These are phyloP conservation scores for Gerris buenoi DNA, from an alignment of 1,140 invertebrate genomes.

Conservation along the genomic window DNA sequence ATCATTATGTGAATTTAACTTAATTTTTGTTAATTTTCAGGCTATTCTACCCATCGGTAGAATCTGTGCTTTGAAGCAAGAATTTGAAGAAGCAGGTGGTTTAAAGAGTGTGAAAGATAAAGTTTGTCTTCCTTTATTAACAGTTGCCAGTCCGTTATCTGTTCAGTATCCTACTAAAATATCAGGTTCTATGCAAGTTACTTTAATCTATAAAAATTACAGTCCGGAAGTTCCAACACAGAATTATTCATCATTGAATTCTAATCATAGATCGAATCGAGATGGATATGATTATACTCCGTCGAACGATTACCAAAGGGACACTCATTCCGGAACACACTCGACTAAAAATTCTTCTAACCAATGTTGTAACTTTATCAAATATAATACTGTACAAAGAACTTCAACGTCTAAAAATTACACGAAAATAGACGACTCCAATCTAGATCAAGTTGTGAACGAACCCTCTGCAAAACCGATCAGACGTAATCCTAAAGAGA, in stretches of 20 bases:
- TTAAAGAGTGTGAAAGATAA: slow-evolving; percentile 2
- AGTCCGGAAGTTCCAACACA: neutral
- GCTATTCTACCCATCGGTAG: slow-evolving; percentile 5
- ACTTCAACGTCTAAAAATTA: neutral
- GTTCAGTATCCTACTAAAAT: neutral
- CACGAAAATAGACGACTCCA: neutral
- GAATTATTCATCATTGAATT: slow-evolving; percentile 1
- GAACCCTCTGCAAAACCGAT: neutral
- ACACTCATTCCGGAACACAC: neutral
- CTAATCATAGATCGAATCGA: neutral
- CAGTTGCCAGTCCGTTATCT: neutral
- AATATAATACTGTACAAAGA: neutral
- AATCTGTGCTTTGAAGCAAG: neutral
- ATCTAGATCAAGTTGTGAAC: neutral
- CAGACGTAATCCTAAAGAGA: neutral
- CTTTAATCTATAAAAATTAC: slow-evolving; percentile 2
- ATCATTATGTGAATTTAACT: neutral
- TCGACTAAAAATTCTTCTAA: neutral
- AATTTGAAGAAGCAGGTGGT: neutral
- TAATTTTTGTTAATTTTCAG: slow-evolving; percentile 6
- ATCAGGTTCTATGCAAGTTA: slow-evolving; percentile 4
- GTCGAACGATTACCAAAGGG: neutral
- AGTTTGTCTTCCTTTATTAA: neutral
- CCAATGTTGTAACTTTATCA: neutral
- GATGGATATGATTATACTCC: no score